Evolutionary conservation across 2,113 vertebrate species (phyloP), one percentile per base, ranked within the genome.

Genomic region (Crotalus horridus): DNA sequence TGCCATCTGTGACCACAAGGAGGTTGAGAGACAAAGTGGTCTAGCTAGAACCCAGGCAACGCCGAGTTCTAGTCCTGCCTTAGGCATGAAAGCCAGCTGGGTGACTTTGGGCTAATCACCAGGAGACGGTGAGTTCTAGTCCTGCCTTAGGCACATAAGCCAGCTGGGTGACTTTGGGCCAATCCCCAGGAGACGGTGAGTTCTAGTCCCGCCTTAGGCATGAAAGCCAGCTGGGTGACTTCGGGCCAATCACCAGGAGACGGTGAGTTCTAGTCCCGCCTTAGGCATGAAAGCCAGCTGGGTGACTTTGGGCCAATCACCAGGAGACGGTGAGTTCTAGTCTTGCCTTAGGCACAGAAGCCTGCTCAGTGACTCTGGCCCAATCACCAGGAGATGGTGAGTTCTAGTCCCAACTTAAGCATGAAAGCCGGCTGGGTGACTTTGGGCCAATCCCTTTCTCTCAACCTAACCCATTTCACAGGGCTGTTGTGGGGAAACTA

Each of bases 1-100:
- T 20, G 98, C 98, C 93, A 98, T 95, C 99, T 99, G 91, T n/a
- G 8, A 12, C 53, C 88, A 54, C 20, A 85, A 93, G 21, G 15
- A 3, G 29, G 61, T 69, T 2, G 64, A 69, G 64, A 6, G 64
- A 69, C 0, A 5, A 29, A 1, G 5, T 69, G 29, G 12, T 15
- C 29, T 69, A 69, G 29, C 5, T n/a, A 33, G 29, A 69, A 6
- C 4, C 29, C 64, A 17, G 64, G 64, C n/a, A 15, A 15, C 1
- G 12, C 12, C 4, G 12, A 6, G 64, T n/a, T 69, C 64, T n/a
- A 33, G 12, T 69, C 12, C 64, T 0, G 26, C 12, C 12, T 69
- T 33, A 15, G 12, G 29, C 1, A 13, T 29, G 12, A 69, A 69
- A n/a, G 61, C 11, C 4, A 0, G 1, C 4, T 69, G 61, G 12